phyloP scores from a whole-genome alignment of 2,888 invertebrate species.

The Tholera decimalis region DNA sequence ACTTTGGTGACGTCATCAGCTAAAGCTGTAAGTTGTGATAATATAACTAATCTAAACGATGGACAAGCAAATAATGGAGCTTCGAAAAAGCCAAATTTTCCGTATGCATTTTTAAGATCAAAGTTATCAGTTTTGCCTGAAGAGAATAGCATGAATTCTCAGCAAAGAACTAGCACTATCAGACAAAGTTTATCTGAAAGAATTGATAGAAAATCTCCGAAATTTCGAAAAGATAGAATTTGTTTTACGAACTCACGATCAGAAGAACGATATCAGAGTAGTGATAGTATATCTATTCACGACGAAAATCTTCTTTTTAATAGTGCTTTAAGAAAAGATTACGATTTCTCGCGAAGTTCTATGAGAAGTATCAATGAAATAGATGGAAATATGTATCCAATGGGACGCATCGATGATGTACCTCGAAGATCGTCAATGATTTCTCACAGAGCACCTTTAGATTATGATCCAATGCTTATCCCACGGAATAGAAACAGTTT shows the following conservation, averaged over 20 bases:
- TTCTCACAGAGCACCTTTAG: slow-evolving; percentile 84
- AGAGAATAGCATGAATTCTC: slow-evolving; percentile 92
- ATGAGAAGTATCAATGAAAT: slow-evolving; percentile 86
- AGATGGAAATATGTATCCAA: slow-evolving; percentile 78
- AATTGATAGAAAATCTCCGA: slow-evolving; percentile 87
- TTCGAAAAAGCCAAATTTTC: slow-evolving; percentile 93
- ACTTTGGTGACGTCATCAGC: slow-evolving; percentile 86
- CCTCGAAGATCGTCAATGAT: slow-evolving; percentile 87
- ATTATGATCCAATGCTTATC: slow-evolving; percentile 89
- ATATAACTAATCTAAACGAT: slow-evolving; percentile 92
- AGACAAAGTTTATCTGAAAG: slow-evolving; percentile 90
- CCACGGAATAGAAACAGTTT: slow-evolving; percentile 89
- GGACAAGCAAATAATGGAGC: slow-evolving; percentile 86
- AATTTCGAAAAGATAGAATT: slow-evolving; percentile 83
- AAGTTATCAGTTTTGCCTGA: slow-evolving; percentile 95
- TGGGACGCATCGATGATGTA: slow-evolving; percentile 79
- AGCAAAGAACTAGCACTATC: slow-evolving; percentile 86
- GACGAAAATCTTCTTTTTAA: slow-evolving; percentile 87
- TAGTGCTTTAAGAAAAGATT: slow-evolving; percentile 80
- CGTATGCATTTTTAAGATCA: slow-evolving; percentile 95
- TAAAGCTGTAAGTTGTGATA: slow-evolving; percentile 94
- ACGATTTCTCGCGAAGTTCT: slow-evolving; percentile 83
- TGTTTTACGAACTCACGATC: slow-evolving; percentile 90
- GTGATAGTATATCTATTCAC: slow-evolving; percentile 88
- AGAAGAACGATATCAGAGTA: slow-evolving; percentile 92